Base-by-base conservation (phyloP, 1,140 invertebrate species). In the Drosophila asahinai region DNA sequence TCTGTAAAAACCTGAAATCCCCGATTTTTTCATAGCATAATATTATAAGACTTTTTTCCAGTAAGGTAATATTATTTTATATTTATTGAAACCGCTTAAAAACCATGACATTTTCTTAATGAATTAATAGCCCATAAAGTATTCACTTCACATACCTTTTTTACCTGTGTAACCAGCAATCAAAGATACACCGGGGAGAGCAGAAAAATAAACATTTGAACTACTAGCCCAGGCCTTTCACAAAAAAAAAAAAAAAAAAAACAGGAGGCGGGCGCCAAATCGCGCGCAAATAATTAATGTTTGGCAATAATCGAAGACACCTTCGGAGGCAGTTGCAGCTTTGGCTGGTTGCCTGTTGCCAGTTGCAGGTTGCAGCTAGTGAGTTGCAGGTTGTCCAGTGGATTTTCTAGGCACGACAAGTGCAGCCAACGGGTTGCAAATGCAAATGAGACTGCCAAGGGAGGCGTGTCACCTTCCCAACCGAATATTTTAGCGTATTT, bases 261-360 rank as follows among this genome's bases (percentile, higher is more conserved):
- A 52, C 15, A 40, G 76, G 72, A 87, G 80, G 79, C 80, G 63
- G 60, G 67, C 59, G 71, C 68, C 80, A 80, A 82, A 76, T 59
- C 64, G 77, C 63, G 83, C 83, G 81, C 63, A 83, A 89, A 90
- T 90, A 90, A 90, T 90, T 90, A 90, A 90, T 90, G 86, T 90
- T 90, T 90, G 86, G 65, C 86, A 86, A 90, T 90, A 90, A 90
- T 90, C 79, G 81, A 90, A 90, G 86, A 90, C 86, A 90, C 86
- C 82, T 90, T 86, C 81, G 66, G 79, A 64, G 66, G 67, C 83
- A 80, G 52, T 84, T 67, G 22, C 54, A 62, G 30, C 59, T 63
- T 63, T 66, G 63, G 63, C 58, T 58, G 63, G 64, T 64, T 55
- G 75, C 55, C 49, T 49, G 73, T 60, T 73, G 59, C 45, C 14